phyloP scores from a whole-genome alignment of 1,140 invertebrate genomes.

The Sipha flava region DNA sequence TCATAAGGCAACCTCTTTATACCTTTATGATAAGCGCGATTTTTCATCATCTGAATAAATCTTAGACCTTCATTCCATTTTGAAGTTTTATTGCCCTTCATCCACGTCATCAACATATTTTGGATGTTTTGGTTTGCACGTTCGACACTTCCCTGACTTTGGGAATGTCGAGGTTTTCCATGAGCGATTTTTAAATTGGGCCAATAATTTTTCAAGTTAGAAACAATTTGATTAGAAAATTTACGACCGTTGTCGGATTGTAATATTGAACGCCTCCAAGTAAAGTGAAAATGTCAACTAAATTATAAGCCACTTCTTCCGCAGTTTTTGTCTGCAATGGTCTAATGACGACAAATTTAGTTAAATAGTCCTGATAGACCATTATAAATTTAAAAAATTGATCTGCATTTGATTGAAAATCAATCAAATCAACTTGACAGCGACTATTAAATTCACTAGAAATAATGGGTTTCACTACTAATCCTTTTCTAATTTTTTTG shows the following conservation, averaged over 20 bases:
- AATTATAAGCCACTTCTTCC: slow-evolving; percentile 24
- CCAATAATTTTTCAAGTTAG: no score
- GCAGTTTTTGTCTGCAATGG: slow-evolving; percentile 40
- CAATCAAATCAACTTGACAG: slow-evolving; percentile 48
- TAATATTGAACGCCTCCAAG: neutral
- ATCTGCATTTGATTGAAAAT: slow-evolving; percentile 45
- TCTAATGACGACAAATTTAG: slow-evolving; percentile 44
- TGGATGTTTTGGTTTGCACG: no score
- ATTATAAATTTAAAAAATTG: slow-evolving; percentile 45
- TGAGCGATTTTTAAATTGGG: no score
- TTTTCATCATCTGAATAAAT: no score
- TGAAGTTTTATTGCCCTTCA: no score
- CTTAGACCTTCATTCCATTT: no score
- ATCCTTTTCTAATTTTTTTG: slow-evolving; percentile 41
- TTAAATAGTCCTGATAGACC: slow-evolving; percentile 48
- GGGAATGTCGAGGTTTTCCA: no score
- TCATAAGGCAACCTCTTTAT: no score
- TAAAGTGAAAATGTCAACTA: slow-evolving; percentile 15
- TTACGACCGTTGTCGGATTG: slow-evolving; percentile 34
- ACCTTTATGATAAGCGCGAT: no score
- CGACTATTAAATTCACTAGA: slow-evolving; percentile 41
- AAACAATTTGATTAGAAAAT: no score
- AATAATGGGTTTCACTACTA: slow-evolving; percentile 42
- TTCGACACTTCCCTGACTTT: no score
- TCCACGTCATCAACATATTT: no score